Conservation (phyloP, 2,888 invertebrate species). For the Heliconius erato region DNA sequence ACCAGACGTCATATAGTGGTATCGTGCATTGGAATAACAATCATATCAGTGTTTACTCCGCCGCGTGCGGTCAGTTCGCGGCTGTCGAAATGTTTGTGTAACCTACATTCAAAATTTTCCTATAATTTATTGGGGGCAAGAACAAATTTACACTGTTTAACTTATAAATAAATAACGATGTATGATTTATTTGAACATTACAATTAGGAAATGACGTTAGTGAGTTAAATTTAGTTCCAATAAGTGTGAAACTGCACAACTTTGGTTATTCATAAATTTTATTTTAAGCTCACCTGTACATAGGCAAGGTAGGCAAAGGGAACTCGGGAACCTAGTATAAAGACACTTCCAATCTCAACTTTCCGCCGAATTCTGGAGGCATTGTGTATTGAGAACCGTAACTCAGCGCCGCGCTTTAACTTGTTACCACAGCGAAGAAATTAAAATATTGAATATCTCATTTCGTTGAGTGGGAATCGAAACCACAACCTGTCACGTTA, state of each 20-base stretch:
- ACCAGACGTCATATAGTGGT: constrained; percentile 1
- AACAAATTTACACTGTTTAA: constrained; percentile 4
- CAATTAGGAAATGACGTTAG: neutral
- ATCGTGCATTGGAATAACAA: constrained; percentile 20
- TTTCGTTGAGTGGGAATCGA: too few relatives aligned
- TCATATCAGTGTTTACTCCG: constrained; percentile 18
- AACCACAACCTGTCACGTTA: too few relatives aligned
- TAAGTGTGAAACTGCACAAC: neutral
- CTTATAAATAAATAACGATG: neutral
- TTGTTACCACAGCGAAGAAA: too few relatives aligned
- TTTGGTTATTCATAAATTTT: neutral
- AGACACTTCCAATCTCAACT: too few relatives aligned
- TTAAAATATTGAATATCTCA: too few relatives aligned
- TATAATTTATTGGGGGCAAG: constrained; percentile 15
- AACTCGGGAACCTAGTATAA: too few relatives aligned
- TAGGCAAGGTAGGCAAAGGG: too few relatives aligned
- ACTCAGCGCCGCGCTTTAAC: too few relatives aligned
- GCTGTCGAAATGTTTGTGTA: constrained; percentile 23
- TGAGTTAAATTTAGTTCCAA: neutral
- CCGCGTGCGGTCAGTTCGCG: constrained; percentile 12
- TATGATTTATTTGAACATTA: neutral
- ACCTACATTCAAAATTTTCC: constrained; percentile 28
- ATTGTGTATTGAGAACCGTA: too few relatives aligned
- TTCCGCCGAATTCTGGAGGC: too few relatives aligned
- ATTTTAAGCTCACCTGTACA: too few relatives aligned